A percentile compares a stretch with the other conserved stretches of the same genome.
These are phyloP conservation scores for Alexandromys oeconomus DNA, from an alignment of 2,797 vertebrate genomes.

Conservation along the genomic window DNA sequence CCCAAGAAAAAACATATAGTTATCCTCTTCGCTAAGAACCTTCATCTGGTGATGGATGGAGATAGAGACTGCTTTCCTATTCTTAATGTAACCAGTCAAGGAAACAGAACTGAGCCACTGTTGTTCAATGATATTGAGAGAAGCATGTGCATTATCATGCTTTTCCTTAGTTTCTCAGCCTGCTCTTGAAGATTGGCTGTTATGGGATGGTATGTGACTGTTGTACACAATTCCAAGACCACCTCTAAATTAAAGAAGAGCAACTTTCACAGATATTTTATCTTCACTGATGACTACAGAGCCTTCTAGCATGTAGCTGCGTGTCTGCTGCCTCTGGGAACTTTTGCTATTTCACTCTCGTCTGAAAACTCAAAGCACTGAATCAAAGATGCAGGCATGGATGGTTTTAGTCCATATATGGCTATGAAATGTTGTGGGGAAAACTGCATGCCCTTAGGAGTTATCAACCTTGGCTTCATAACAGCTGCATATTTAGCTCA, in stretches of 20 bases:
- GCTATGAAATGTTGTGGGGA: background rate
- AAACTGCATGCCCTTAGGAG: constrained; percentile 65
- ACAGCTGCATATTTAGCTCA: constrained; percentile 60
- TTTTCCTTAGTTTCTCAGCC: constrained; percentile 68
- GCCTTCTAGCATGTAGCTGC: constrained; percentile 57
- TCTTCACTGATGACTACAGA: constrained; percentile 66
- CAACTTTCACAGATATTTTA: constrained; percentile 73
- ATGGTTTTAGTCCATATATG: constrained; percentile 23
- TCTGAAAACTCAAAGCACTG: constrained; percentile 63
- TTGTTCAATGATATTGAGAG: background rate
- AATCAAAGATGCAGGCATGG: constrained; percentile 28
- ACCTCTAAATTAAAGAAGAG: constrained; percentile 67
- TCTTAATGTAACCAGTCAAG: background rate
- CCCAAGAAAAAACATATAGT: too few species aligned
- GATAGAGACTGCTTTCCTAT: too few species aligned
- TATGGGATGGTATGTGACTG: background rate
- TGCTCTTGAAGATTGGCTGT: constrained; percentile 65
- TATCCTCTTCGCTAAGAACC: too few species aligned
- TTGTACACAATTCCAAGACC: constrained; percentile 68
- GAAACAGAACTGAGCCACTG: background rate
- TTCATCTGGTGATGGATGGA: too few species aligned
- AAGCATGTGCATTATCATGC: constrained; percentile 52
- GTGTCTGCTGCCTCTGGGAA: constrained; percentile 69
- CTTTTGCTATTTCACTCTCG: constrained; percentile 74
- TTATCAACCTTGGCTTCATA: constrained; percentile 59